Evolutionary conservation across 2,113 vertebrate species (phyloP), one percentile per base, ranked within the genome.

Genomic region (Falco punctatus): DNA sequence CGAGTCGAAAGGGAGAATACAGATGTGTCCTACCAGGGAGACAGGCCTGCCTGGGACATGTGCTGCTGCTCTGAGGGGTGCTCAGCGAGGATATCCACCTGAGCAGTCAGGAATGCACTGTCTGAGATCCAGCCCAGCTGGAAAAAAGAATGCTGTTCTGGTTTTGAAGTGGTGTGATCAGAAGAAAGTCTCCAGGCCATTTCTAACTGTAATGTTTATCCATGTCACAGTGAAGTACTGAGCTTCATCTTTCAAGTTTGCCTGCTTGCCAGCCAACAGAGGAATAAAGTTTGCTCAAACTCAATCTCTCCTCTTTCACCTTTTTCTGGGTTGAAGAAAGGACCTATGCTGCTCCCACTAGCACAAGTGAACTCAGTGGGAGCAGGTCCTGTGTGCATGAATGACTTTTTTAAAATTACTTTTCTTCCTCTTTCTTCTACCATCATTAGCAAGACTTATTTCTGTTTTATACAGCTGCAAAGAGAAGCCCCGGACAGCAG

Each of bases 401-500:
- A 69, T 73, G 5, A 38, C 10, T 15, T 15, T 48, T 75, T 54
- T 13, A 8, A 7, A 46, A 17, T 38, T 32, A 8, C 75, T 82
- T 78, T 71, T 61, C 30, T 71, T 80, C 4, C 17, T 73, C 11
- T 78, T 38, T 80, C 30, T 72, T 62, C 73, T 91, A 7, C 59
- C 44, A 0, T 86, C 15, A 16, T 78, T 87, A 69, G 2, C 94
- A 83, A 97, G 26, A 67, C 48, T 32, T 83, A 8, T 84, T 65
- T 97, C 78, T 86, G 57, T 97, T 98, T 49, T 96, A 97, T 90
- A 44, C 98, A 93, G 98, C 96, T 87, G 97, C 97, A 4, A 98
- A 98, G 91, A 98, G 97, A 88, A 98, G 97, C 93, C 96, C 98
- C 73, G 98, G 97, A 77, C 98, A 98, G 13, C 98, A 97, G 94